A percentile compares a stretch with the other conserved stretches of the same genome.
Evolutionary conservation across 2,113 vertebrate genomes (phyloP).

Genomic region (Apodemus sylvaticus): DNA sequence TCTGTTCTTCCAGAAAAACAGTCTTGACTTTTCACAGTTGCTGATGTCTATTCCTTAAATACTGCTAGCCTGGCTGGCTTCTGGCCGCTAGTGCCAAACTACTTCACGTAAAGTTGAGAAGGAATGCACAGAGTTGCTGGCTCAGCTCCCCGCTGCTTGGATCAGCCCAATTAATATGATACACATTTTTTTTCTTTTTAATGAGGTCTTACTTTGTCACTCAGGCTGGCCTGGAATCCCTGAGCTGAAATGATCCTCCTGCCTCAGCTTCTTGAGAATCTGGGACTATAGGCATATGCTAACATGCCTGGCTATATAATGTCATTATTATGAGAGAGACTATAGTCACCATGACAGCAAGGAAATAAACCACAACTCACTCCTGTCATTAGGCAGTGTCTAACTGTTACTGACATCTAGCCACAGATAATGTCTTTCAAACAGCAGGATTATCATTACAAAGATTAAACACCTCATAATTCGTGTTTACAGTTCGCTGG

Average conservation of each 20-base stretch:
- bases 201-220: neutral
- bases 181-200: neutral
- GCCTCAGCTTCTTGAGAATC: neutral
- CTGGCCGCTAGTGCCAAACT: neutral
- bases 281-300: neutral
- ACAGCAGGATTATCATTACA: neutral
- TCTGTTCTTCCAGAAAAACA: neutral
- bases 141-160: neutral
- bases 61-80: neutral
- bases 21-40: neutral
- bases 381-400: neutral
- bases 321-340: neutral
- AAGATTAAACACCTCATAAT: slow-evolving; percentile 11
- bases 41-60: neutral
- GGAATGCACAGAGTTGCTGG: neutral
- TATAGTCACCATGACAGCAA: neutral
- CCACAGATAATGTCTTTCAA: slow-evolving; percentile 15
- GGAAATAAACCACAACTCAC: neutral
- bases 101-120: too few relatives aligned
- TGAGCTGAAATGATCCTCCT: neutral
- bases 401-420: neutral
- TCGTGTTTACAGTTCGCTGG: slow-evolving; percentile 12
- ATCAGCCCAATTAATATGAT: neutral
- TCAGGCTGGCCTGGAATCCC: neutral
- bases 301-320: neutral